A percentile compares a stretch with the other conserved stretches of the same genome.
phyloP scores from a whole-genome alignment of 2,797 vertebrate genomes.

The Melanotaenia pygmaea region DNA sequence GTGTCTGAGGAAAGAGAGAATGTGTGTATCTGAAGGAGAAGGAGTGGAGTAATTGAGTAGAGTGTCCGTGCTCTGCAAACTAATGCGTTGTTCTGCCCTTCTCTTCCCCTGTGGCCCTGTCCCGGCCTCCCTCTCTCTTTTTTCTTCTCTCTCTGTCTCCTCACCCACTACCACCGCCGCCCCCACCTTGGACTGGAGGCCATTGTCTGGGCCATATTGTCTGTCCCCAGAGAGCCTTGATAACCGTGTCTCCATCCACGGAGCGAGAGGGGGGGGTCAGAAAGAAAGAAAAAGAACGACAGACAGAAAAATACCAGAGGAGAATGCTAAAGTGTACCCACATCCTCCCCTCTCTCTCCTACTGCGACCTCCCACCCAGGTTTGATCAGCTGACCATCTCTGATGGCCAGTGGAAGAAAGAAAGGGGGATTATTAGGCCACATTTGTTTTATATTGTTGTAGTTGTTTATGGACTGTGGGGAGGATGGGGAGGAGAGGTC shows the following conservation, averaged over 20 bases:
- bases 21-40: slow-evolving; percentile 41
- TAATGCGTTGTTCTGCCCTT: slow-evolving; percentile 75
- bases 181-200: slow-evolving; percentile 73
- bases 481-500: not conserved
- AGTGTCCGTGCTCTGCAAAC: slow-evolving; percentile 81
- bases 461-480: slow-evolving; percentile 44
- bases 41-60: slow-evolving; percentile 76
- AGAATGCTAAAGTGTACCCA: slow-evolving; percentile 74
- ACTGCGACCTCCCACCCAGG: slow-evolving; percentile 64
- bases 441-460: slow-evolving; percentile 57
- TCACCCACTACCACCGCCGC: slow-evolving; percentile 38
- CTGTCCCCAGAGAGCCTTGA: slow-evolving; percentile 82
- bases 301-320: slow-evolving; percentile 81
- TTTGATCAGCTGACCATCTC: slow-evolving; percentile 78
- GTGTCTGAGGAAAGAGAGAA: slow-evolving; percentile 14
- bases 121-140: slow-evolving; percentile 60
- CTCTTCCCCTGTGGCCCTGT: slow-evolving; percentile 77
- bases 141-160: slow-evolving; percentile 17
- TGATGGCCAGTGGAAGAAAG: slow-evolving; percentile 50
- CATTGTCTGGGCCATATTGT: slow-evolving; percentile 80
- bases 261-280: slow-evolving; percentile 49
- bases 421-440: slow-evolving; percentile 22
- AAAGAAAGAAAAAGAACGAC: slow-evolving; percentile 63
- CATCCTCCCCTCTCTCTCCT: slow-evolving; percentile 44
- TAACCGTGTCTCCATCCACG: slow-evolving; percentile 86